Conservation (phyloP, 2,113 vertebrate species). For the Poeciliopsis retropinna region DNA sequence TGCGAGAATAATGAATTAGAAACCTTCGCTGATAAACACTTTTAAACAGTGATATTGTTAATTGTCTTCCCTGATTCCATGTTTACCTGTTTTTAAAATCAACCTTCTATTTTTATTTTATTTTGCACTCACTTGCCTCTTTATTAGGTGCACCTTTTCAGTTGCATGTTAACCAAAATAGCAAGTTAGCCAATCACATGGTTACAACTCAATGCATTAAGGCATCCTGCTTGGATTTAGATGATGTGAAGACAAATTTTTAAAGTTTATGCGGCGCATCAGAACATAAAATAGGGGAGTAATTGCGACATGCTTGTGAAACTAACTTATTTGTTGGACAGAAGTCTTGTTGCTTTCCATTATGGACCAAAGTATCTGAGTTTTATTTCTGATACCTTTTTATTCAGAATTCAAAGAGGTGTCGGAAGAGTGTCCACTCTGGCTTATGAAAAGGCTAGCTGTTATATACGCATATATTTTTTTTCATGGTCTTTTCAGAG, state of each 20-base stretch:
- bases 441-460: background rate
- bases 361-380: background rate
- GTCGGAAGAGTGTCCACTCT: background rate
- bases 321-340: background rate
- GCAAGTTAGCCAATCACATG: background rate
- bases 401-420: background rate
- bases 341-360: too few relatives aligned
- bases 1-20: constrained; percentile 53
- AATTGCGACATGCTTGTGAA: background rate
- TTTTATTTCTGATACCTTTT: background rate
- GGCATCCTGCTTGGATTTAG: too few relatives aligned
- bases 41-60: constrained; percentile 15
- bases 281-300: background rate
- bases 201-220: background rate
- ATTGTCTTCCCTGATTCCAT: background rate
- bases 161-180: background rate
- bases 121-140: background rate
- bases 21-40: constrained; percentile 33
- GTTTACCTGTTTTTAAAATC: background rate
- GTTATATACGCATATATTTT: constrained; percentile 27
- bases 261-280: background rate
- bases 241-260: too few relatives aligned
- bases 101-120: background rate
- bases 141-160: background rate
- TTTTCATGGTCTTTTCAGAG: constrained; percentile 29